phyloP scores from a whole-genome alignment of 2,797 vertebrate species.

The Coluber constrictor region DNA sequence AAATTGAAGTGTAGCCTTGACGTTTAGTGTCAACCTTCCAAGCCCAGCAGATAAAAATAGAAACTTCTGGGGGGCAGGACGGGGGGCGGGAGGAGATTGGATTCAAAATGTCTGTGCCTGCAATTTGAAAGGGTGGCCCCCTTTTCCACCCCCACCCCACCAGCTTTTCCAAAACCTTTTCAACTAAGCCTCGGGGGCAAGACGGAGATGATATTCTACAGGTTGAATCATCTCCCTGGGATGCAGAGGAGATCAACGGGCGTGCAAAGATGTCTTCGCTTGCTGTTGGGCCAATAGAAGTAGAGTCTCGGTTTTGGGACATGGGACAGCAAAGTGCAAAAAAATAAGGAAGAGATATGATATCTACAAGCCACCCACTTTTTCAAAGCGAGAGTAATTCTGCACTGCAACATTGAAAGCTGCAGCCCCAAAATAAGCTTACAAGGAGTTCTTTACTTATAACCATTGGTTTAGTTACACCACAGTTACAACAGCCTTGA shows the following conservation, averaged over 20 bases:
- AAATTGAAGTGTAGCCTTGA: slow-evolving; percentile 60
- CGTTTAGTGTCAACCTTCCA: slow-evolving; percentile 49
- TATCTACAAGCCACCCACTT: background rate
- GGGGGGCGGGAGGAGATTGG: background rate
- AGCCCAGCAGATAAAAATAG: slow-evolving; percentile 49
- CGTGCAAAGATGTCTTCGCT: background rate
- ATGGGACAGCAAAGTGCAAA: background rate
- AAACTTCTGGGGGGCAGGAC: slow-evolving; percentile 28
- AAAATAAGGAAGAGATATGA: background rate
- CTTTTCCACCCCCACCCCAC: background rate
- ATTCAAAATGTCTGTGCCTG: slow-evolving; percentile 41
- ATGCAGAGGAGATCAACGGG: slow-evolving; percentile 31
- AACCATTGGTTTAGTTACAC: too few species aligned
- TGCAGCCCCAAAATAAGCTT: background rate
- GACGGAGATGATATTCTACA: slow-evolving; percentile 33
- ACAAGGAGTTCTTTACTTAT: background rate
- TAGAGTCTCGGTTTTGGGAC: slow-evolving; percentile 29
- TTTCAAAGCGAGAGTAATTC: background rate
- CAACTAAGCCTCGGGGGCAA: slow-evolving; percentile 38
- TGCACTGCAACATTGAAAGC: background rate
- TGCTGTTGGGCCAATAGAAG: slow-evolving; percentile 27
- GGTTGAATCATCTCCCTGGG: slow-evolving; percentile 17
- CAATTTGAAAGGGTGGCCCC: background rate
- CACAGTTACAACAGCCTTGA: background rate
- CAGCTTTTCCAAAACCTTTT: slow-evolving; percentile 23